These are phyloP conservation scores for Anolis sagrei DNA, from an alignment of 2,113 vertebrate species.

Conservation along the genomic window DNA sequence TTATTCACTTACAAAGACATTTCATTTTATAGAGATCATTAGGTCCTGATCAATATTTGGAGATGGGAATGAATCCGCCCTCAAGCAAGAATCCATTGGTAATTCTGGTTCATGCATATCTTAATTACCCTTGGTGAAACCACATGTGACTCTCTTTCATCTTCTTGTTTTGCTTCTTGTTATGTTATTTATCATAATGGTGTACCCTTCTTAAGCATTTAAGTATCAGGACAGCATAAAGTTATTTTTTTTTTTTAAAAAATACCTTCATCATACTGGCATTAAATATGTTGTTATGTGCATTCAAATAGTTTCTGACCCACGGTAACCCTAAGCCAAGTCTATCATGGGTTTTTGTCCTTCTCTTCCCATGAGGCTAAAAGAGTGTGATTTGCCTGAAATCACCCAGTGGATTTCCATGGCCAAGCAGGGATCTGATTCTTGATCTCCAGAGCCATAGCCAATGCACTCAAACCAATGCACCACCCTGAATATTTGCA, in stretches of 20 bases:
- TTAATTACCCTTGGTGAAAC: not conserved
- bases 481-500: not conserved
- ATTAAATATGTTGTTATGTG: not conserved
- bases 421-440: no score
- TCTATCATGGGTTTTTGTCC: no score
- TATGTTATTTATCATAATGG: not conserved
- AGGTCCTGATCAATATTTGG: slow-evolving; percentile 1
- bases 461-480: no score
- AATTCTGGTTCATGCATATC: not conserved
- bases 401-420: no score
- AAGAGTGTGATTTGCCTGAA: no score
- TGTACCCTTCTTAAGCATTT: not conserved
- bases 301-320: no score
- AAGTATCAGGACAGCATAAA: not conserved
- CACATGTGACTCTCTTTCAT: not conserved
- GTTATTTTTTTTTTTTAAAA: not conserved
- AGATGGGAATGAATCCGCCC: not conserved
- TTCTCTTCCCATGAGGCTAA: no score
- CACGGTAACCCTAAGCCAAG: no score
- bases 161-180: not conserved
- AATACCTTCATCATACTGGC: not conserved
- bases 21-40: slow-evolving; percentile 16
- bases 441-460: no score
- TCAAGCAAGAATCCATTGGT: not conserved
- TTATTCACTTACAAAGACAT: not conserved